Evolutionary conservation across 2,888 invertebrate species (phyloP).

Genomic region (Andricus curvator): DNA sequence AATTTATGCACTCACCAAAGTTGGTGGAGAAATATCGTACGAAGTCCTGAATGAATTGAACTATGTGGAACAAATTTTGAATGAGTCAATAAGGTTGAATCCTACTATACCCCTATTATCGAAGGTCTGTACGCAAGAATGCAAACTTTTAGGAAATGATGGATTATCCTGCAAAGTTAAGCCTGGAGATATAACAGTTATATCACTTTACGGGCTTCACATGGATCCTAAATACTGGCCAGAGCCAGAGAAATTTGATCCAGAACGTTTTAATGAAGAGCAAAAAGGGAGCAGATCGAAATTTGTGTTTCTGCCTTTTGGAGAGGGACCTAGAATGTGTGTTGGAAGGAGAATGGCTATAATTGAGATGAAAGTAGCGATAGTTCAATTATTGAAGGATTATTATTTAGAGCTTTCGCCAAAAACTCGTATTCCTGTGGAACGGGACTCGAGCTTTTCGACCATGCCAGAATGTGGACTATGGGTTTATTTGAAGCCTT

Average conservation of each 20-base stretch:
- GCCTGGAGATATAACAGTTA: constrained; percentile 6
- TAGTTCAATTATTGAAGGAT: constrained; percentile 54
- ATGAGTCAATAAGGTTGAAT: no score
- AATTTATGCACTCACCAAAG: constrained; percentile 65
- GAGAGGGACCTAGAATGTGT: constrained; percentile 67
- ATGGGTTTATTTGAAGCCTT: constrained; percentile 57
- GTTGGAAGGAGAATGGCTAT: constrained; percentile 65
- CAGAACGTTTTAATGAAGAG: constrained; percentile 62
- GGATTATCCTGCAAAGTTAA: constrained; percentile 55
- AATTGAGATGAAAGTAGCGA: constrained; percentile 59
- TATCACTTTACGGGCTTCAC: constrained; percentile 57
- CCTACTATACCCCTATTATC: constrained; percentile 45
- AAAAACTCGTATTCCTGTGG: constrained; percentile 56
- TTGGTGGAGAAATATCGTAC: constrained; percentile 76
- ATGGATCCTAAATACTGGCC: constrained; percentile 61
- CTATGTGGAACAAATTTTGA: no score
- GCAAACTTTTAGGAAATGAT: constrained; percentile 61
- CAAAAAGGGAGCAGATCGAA: constrained; percentile 54
- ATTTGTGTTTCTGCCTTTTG: constrained; percentile 63
- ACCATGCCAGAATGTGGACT: constrained; percentile 53
- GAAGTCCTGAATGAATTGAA: constrained; percentile 73
- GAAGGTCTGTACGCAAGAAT: constrained; percentile 57
- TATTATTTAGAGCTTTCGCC: constrained; percentile 60
- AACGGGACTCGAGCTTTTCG: not conserved
- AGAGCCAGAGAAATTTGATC: constrained; percentile 62